These are phyloP conservation scores for Girardinus metallicus DNA, from an alignment of 2,797 vertebrate species.

Conservation along the genomic window DNA sequence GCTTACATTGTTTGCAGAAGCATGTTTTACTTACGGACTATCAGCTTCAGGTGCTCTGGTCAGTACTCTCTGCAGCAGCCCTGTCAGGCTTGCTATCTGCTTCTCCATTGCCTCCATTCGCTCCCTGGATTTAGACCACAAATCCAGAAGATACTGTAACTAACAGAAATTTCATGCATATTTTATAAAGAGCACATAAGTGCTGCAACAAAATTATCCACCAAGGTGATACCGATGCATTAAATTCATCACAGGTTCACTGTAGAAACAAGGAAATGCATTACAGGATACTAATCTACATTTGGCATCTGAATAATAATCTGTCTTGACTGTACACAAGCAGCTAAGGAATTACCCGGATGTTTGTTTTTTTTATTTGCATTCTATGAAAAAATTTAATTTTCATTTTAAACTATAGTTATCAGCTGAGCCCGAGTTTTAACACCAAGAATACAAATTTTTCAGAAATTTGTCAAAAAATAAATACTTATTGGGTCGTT, in stretches of 20 bases:
- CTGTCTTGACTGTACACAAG: not conserved
- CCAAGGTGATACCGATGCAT: not conserved
- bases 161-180: not conserved
- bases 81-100: conserved; percentile 96
- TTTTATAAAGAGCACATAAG: not conserved
- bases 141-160: not conserved
- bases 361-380: not conserved
- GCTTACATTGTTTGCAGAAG: not conserved
- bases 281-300: not conserved
- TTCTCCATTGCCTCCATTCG: conserved; percentile 99
- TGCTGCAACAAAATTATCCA: not conserved
- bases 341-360: not conserved
- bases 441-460: too few relatives aligned
- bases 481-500: too few relatives aligned
- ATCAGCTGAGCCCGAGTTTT: too few relatives aligned
- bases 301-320: not conserved
- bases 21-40: conserved; percentile 79
- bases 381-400: too few relatives aligned
- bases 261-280: not conserved
- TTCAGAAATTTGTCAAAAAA: not conserved
- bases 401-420: too few relatives aligned
- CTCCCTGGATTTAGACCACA: conserved; percentile 79
- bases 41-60: conserved; percentile 89
- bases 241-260: not conserved
- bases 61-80: conserved; percentile 94